Conservation (phyloP, 1,140 invertebrate genomes). For the Lysiphlebus fabarum region DNA sequence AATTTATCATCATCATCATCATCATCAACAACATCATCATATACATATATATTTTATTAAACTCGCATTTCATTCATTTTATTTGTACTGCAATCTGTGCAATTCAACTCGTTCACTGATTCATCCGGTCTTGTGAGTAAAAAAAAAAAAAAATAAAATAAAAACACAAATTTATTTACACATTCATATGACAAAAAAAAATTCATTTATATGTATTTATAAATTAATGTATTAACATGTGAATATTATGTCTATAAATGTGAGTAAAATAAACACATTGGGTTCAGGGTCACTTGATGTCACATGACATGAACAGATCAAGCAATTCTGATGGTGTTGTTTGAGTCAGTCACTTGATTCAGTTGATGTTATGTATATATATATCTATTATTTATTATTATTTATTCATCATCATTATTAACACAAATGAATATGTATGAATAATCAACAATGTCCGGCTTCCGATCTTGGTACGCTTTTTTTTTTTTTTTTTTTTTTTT, state of each 20-base stretch:
- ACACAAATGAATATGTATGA: background rate
- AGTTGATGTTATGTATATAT: too few species aligned
- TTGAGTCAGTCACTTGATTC: too few species aligned
- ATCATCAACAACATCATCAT: too few species aligned
- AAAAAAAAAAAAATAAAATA: constrained; percentile 1
- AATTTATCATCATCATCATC: too few species aligned
- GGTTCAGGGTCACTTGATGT: constrained; percentile 10
- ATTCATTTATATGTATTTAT: background rate
- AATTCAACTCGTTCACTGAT: constrained; percentile 18
- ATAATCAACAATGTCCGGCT: constrained; percentile 1
- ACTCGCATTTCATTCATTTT: constrained; percentile 16
- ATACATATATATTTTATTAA: background rate
- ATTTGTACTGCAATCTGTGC: constrained; percentile 19
- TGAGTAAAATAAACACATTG: background rate
- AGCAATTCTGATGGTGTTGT: too few species aligned
- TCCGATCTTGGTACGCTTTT: background rate
- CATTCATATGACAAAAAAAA: background rate
- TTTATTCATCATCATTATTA: too few species aligned
- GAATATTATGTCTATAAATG: background rate
- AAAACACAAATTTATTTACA: background rate
- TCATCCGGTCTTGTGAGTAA: constrained; percentile 19
- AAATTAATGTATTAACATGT: too few species aligned
- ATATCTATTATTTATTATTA: too few species aligned
- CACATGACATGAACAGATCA: constrained; percentile 5
- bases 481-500: too few species aligned